Base-by-base conservation (phyloP, 1,140 invertebrate species). In the Odontomachus brunneus region DNA sequence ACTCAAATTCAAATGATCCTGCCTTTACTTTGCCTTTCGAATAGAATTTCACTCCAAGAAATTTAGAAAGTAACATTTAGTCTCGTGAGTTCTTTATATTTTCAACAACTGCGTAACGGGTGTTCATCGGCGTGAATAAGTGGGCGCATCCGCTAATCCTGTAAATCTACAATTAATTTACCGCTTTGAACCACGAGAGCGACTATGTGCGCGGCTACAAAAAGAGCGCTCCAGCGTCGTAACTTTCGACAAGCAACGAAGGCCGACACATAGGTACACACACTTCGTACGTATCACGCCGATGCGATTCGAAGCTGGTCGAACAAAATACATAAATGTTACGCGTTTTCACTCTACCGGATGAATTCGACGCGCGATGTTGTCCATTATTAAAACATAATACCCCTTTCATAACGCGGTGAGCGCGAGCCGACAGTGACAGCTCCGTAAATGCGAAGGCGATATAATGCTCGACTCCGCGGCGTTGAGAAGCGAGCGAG, bases 351-450 rank as follows among this genome's bases (percentile, higher is more conserved):
- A 83, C 75, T 63, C 51, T 17, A 72, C 84, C 87, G 87, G 87
- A 89, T 88, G 88, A 88, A 88, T 88, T 83, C 86, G 87, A 89
- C 86, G 67, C 71, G 84, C 48, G 83, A 69, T 82, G 80, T 57
- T 82, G 85, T 86, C 80, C 83, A 89, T 90, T 90, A 90, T 90
- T 86, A 83, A 83, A 84, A 78, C 81, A 90, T 90, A 90, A 90
- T 90, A 90, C 90, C 88, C 88, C 84, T 90, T 91, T 91, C 89
- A 89, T 82, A 83, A 81, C 85, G 7, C 53, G 22, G 44, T 26
- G 63, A 53, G 44, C 55, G 59, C 73, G 83, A 80, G 71, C 59
- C 84, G 84, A 86, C 69, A 65, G 72, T 89, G 83, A 89, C 83
- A 87, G 86, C 82, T 85, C 80, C 87, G 88, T 90, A 89, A 90